Percentiles rank a stretch among this genome's conserved stretches.
Evolutionary conservation across 2,888 invertebrate species (phyloP).

Genomic region (Chymomyza caudatula): DNA sequence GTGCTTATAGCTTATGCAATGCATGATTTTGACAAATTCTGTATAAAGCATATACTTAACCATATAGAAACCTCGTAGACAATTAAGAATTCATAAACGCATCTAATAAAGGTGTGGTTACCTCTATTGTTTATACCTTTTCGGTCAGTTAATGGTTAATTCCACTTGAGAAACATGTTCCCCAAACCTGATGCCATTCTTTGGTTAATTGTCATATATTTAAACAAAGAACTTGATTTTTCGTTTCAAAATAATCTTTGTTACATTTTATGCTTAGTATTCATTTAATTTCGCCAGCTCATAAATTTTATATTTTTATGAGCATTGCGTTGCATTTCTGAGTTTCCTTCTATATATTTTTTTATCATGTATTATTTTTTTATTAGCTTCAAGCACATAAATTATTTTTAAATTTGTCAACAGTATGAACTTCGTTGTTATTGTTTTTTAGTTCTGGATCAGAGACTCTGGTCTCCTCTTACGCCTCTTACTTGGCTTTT

Average conservation of each 20-base stretch:
- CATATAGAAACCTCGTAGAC: neutral
- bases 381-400: neutral
- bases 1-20: neutral
- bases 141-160: too few relatives aligned
- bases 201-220: too few relatives aligned
- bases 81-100: neutral
- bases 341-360: neutral
- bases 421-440: neutral
- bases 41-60: neutral
- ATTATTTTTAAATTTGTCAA: neutral
- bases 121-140: too few relatives aligned
- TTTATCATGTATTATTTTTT: neutral
- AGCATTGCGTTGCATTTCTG: neutral
- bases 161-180: too few relatives aligned
- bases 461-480: too few relatives aligned
- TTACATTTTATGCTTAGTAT: neutral
- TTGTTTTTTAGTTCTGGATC: neutral
- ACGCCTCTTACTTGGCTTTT: too few relatives aligned
- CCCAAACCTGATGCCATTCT: too few relatives aligned
- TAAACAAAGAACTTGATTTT: too few relatives aligned
- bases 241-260: neutral
- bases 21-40: neutral
- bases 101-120: neutral
- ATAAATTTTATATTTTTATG: neutral
- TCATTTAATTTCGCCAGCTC: neutral